Evolutionary conservation across 2,888 invertebrate genomes (phyloP).

Genomic region (Torymus auratus): DNA sequence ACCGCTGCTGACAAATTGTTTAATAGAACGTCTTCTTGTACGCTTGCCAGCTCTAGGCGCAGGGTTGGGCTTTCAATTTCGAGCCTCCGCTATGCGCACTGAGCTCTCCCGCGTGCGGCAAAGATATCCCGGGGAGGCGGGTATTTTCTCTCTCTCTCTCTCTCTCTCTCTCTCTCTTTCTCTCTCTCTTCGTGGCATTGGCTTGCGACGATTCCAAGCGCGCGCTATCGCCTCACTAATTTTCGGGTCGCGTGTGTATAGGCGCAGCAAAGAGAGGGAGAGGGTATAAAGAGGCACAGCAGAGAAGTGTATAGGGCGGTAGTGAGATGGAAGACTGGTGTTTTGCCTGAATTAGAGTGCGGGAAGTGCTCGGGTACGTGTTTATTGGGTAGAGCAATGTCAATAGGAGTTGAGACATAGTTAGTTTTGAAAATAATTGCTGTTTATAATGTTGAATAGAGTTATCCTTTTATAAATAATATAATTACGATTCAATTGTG

Average conservation of each 20-base stretch:
- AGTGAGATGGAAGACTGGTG: background rate
- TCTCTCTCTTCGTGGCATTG: conserved; percentile 10
- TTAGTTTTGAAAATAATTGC: too few species aligned
- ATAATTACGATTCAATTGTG: too few species aligned
- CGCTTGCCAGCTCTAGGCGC: conserved; percentile 18
- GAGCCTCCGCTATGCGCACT: conserved; percentile 2
- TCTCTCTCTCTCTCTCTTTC: conserved; percentile 6
- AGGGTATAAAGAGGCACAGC: background rate
- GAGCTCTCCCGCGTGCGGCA: background rate
- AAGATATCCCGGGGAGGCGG: background rate
- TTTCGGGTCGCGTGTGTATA: conserved; percentile 1
- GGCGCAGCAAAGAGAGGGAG: too few species aligned
- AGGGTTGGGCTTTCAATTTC: conserved; percentile 33
- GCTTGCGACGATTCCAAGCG: conserved; percentile 7
- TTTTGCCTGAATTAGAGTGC: background rate
- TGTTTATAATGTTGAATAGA: too few species aligned
- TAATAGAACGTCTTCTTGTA: conserved; percentile 44
- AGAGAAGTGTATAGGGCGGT: background rate
- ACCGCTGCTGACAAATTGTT: conserved; percentile 40
- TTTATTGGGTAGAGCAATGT: too few species aligned
- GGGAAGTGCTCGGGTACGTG: too few species aligned
- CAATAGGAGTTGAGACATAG: too few species aligned
- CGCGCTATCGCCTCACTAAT: conserved; percentile 32
- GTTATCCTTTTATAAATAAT: too few species aligned
- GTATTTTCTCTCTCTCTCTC: conserved; percentile 1